phyloP scores from a whole-genome alignment of 1,140 invertebrate species.

The Stenopsyche tienmushanensis region DNA sequence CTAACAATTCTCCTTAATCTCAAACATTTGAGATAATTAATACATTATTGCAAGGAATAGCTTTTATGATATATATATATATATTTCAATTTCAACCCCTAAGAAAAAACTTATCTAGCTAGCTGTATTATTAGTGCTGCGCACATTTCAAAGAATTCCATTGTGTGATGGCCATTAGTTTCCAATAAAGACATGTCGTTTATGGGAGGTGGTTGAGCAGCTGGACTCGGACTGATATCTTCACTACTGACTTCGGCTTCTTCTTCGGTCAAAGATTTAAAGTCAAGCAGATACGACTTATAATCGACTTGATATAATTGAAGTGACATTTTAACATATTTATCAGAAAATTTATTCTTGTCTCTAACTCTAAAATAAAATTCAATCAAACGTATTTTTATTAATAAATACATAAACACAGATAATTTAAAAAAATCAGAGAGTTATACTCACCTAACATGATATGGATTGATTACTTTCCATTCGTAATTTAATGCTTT shows the following conservation, averaged over 20 bases:
- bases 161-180: slow-evolving; percentile 82
- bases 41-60: no score
- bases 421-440: slow-evolving; percentile 2
- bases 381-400: not conserved
- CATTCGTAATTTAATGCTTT: slow-evolving; percentile 97
- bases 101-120: slow-evolving; percentile 71
- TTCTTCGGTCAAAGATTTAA: slow-evolving; percentile 89
- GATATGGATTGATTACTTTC: slow-evolving; percentile 97
- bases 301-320: slow-evolving; percentile 99
- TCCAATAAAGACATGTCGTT: slow-evolving; percentile 32
- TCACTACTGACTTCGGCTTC: slow-evolving; percentile 65
- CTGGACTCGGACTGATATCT: slow-evolving; percentile 56
- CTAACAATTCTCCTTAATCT: no score
- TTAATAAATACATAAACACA: not conserved
- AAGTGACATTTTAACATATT: slow-evolving; percentile 94
- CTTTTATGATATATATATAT: no score
- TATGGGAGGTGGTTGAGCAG: slow-evolving; percentile 23
- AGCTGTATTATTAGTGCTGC: slow-evolving; percentile 96
- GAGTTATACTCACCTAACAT: slow-evolving; percentile 62
- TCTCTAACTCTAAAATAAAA: slow-evolving; percentile 74
- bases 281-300: slow-evolving; percentile 96
- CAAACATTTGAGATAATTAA: no score
- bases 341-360: slow-evolving; percentile 77
- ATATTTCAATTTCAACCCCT: not conserved
- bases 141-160: slow-evolving; percentile 99